Evolutionary conservation across 2,113 vertebrate genomes (phyloP).

Genomic region (Nicator chloris): DNA sequence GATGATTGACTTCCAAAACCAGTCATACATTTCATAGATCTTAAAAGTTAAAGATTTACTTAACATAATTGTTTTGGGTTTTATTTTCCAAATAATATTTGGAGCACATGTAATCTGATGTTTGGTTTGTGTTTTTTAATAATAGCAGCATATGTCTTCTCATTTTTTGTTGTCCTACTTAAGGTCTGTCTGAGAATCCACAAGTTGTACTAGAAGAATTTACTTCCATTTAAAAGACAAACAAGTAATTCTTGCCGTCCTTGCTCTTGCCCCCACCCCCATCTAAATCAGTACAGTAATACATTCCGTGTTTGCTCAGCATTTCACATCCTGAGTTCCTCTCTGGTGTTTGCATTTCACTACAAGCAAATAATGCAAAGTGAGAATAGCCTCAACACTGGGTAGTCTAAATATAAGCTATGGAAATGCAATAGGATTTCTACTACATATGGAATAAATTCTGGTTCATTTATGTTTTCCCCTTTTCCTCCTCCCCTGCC

Average conservation of each 20-base stretch:
- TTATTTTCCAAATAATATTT: background rate
- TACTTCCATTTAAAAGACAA: background rate
- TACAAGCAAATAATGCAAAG: background rate
- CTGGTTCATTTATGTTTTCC: background rate
- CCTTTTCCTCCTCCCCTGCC: background rate
- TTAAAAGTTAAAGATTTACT: background rate
- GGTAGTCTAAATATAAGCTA: background rate
- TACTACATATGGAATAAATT: background rate
- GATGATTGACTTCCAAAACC: background rate
- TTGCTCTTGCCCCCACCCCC: fast-evolving
- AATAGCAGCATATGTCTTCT: background rate
- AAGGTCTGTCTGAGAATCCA: background rate
- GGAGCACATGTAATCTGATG: background rate
- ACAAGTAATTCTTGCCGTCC: background rate
- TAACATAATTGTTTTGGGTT: background rate
- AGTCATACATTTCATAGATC: background rate
- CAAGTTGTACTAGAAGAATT: background rate
- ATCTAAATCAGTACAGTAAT: background rate
- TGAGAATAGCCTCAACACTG: background rate
- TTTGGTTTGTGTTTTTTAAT: background rate
- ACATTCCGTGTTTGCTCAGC: background rate
- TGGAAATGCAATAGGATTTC: background rate
- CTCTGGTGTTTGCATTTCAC: background rate
- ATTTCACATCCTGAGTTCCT: background rate
- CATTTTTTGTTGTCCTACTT: background rate